Percentiles rank a stretch among this genome's conserved stretches.
Conservation (phyloP, 2,888 invertebrate species). For the Ophioninae sp. region DNA sequence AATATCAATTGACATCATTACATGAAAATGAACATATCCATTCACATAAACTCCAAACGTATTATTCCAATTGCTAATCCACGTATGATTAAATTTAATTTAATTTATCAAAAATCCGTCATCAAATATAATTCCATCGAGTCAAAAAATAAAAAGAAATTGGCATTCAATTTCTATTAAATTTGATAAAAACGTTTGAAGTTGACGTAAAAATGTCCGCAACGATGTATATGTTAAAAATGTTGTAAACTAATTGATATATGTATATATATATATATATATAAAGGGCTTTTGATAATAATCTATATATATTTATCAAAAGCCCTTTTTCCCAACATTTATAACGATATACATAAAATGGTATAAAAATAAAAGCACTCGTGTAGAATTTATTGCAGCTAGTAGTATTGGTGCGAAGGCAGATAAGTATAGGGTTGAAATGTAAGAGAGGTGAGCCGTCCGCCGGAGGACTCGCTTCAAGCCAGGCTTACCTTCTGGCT, state of each 20-base stretch:
- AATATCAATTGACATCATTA: too few relatives aligned
- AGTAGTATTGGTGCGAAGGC: constrained; percentile 64
- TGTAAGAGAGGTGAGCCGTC: constrained; percentile 69
- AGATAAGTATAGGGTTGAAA: constrained; percentile 79
- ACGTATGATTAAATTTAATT: too few relatives aligned
- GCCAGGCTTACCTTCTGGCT: constrained; percentile 61
- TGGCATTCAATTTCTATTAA: too few relatives aligned
- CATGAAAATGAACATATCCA: too few relatives aligned
- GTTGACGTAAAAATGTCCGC: too few relatives aligned
- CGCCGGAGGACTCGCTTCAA: constrained; percentile 60
- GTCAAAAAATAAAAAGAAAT: too few relatives aligned
- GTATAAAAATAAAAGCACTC: constrained; percentile 12
- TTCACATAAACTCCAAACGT: too few relatives aligned
- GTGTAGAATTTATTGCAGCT: constrained; percentile 5
- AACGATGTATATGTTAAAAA: too few relatives aligned
- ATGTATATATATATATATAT: not conserved
- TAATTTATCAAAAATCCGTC: too few relatives aligned
- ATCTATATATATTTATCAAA: not conserved
- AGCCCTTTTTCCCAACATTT: not conserved
- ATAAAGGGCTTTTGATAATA: not conserved
- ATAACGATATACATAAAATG: constrained; percentile 7
- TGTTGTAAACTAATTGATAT: not conserved
- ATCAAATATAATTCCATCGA: too few relatives aligned
- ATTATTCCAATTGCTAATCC: too few relatives aligned
- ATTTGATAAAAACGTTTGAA: too few relatives aligned